A percentile compares a stretch with the other conserved stretches of the same genome.
Evolutionary conservation across 2,113 vertebrate genomes (phyloP).

Genomic region (Alexandromys fortis): DNA sequence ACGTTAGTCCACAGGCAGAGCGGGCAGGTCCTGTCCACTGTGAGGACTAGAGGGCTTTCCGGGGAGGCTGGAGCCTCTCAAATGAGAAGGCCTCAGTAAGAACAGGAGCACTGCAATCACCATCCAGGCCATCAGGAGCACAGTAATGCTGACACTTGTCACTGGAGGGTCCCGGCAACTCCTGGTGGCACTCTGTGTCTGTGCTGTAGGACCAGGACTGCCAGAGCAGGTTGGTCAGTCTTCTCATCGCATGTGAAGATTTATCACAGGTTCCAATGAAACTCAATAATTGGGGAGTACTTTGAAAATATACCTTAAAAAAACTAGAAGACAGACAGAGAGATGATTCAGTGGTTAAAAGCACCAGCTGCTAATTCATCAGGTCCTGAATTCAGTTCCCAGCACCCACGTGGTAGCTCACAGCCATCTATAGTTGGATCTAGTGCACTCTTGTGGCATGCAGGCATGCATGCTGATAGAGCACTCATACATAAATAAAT

Average conservation of each 20-base stretch:
- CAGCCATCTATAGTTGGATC: too few species aligned
- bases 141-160: constrained; percentile 91
- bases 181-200: constrained; percentile 96
- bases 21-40: constrained; percentile 91
- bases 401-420: too few species aligned
- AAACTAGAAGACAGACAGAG: too few species aligned
- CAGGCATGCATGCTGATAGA: too few species aligned
- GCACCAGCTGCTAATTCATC: too few species aligned
- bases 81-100: constrained; percentile 92
- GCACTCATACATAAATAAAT: too few species aligned
- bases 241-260: neutral
- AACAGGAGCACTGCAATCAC: constrained; percentile 93
- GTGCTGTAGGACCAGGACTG: constrained; percentile 98
- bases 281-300: neutral
- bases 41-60: constrained; percentile 91
- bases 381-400: too few species aligned
- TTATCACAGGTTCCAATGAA: neutral
- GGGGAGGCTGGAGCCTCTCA: constrained; percentile 88
- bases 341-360: too few species aligned
- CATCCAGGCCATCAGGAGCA: constrained; percentile 96
- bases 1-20: constrained; percentile 94
- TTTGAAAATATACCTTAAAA: neutral
- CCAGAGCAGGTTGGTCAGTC: constrained; percentile 85
- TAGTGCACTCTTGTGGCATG: too few species aligned
- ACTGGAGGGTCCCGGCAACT: constrained; percentile 93